Base-by-base conservation (phyloP, 2,797 vertebrate genomes). In the Oryzias dopingdopingensis region DNA sequence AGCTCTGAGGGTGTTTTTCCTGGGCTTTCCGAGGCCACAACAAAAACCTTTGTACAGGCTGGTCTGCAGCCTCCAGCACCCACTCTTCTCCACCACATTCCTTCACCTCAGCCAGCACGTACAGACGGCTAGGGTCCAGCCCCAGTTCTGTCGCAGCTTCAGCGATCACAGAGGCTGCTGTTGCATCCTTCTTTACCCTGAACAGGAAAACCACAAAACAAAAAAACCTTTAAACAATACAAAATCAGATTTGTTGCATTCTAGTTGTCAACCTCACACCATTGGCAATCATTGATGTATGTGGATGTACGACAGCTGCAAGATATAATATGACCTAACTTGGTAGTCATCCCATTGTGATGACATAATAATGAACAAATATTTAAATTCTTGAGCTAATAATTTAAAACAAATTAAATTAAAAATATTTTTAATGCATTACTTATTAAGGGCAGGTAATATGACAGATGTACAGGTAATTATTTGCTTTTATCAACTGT, bases 61-160 rank as follows among this genome's bases (percentile, higher is more conserved):
- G 88, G 59, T 99, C 97, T 5, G 90, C 94, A 1, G 92, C 88
- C 48, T 98, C 97, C 37, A 99, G 91, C 3, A 98, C 93, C 97
- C 97, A 99, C 75, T 99, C 97, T 76, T 99, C 97, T 15, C 97
- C 97, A 0, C 97, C 97, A 0, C 93, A 93, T 80, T 98, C 97
- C 71, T 98, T 98, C 75, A 99, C 97, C 83, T 99, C 96, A 44
- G 95, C 96, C 1, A 99, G 85, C 50, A 96, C 95, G 0, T 98
- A 98, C 76, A 88, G 78, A 57, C 93, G 93, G 0, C 89, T 81
- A 42, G 86, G 68, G 14, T 98, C 96, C 83, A 99, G 88, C 10
- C 94, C 92, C 68, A 90, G 89, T 43, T 85, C 89, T 42, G 85
- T 81, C 0, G 96, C 89, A 10, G 90, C 92, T 0, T 96, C 94